Conservation (phyloP, 2,888 invertebrate species). For the Drosophila barbarae region DNA sequence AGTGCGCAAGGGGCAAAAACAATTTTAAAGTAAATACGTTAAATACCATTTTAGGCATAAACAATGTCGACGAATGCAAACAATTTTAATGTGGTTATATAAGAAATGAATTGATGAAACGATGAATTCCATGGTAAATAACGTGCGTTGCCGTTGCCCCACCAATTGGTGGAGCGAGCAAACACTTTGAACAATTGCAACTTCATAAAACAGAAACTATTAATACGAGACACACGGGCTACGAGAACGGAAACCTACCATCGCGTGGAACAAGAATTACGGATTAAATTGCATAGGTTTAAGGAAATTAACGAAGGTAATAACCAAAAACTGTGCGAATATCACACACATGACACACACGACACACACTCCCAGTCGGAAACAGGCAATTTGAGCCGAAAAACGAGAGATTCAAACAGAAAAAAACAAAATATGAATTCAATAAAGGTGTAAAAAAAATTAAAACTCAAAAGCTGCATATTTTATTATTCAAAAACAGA, state of each 20-base stretch:
- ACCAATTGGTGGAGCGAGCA: conserved; percentile 5
- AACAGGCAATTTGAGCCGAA: conserved; percentile 17
- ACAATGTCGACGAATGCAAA: conserved; percentile 47
- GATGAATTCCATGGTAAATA: conserved; percentile 23
- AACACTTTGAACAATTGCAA: conserved; percentile 41
- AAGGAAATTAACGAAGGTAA: conserved; percentile 34
- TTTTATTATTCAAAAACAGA: conserved; percentile 1
- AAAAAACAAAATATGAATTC: conserved; percentile 44
- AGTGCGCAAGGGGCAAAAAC: conserved; percentile 16
- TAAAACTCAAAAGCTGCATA: conserved; percentile 23
- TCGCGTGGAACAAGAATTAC: conserved; percentile 38
- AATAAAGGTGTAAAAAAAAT: conserved; percentile 56
- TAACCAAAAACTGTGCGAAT: conserved; percentile 17
- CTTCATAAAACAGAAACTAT: conserved; percentile 30
- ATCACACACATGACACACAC: conserved; percentile 5
- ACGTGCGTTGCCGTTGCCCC: conserved; percentile 16
- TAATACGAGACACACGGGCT: conserved; percentile 23
- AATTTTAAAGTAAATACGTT: conserved; percentile 61
- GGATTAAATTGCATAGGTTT: conserved; percentile 40
- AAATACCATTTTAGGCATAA: conserved; percentile 55
- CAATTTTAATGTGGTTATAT: conserved; percentile 57
- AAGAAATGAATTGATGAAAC: conserved; percentile 24
- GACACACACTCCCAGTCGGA: conserved; percentile 10
- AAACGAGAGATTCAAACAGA: conserved; percentile 27
- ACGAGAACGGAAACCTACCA: conserved; percentile 31